Base-by-base conservation (phyloP, 2,888 invertebrate genomes). In the Tipula confusa region DNA sequence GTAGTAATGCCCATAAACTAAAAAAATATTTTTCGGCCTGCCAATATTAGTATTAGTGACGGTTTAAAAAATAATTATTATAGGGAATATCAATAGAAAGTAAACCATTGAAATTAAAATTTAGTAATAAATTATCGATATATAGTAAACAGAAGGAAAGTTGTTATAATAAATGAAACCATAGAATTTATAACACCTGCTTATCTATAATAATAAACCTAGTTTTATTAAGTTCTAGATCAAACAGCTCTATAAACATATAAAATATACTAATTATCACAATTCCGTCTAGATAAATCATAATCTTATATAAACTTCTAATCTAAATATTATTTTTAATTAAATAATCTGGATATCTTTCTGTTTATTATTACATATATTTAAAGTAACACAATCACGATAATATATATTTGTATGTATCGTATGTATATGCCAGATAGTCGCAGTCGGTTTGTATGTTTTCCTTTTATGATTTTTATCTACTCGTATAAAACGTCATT, bases 321-420 rank as follows among this genome's bases (percentile, higher is more conserved):
- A 64, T 64, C 64, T 64, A 24, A 64, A 64, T 64, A 64, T 64
- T 64, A 64, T 24, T 64, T 64, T 64, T 64, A 64, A 64, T 64
- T 64, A 64, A 64, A 64, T 64, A 64, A 24, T 24, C 15, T 43
- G 15, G n/a, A 15, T 43, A 43, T 43, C 64, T 24, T 11, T 64
- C 64, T 64, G n/a, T 64, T 64, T 24, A 24, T 64, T 43, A 43
- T 43, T 1, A 24, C 24, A 64, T 9, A 64, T 24, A 64, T 64
- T 64, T 48, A 64, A 64, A 64, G 64, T 9, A 64, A 64, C 24
- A 64, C 64, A 18, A 24, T 64, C 64, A 24, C 24, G 11, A 64
- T 64, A 24, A 24, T 9, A 18, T 43, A 11, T 36, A n/a, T 43
- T n/a, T n/a, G 6, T 38, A 38, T 6, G 6, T n/a, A n/a, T n/a